Conservation (phyloP, 2,113 vertebrate species). For the Cinclus mexicanus region DNA sequence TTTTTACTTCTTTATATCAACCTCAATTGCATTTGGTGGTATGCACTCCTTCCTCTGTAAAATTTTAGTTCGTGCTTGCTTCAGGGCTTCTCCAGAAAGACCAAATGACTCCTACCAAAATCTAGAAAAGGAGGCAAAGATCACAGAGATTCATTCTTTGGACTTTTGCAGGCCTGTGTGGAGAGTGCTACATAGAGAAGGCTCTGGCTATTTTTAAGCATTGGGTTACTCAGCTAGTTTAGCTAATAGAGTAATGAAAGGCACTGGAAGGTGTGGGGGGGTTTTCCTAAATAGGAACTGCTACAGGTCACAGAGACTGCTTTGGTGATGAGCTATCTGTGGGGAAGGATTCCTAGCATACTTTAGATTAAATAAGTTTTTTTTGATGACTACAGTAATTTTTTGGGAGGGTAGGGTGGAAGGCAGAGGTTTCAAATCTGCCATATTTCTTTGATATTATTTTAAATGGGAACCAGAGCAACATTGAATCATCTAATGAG, state of each 20-base stretch:
- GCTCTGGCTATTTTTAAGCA: not conserved
- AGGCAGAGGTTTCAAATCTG: not conserved
- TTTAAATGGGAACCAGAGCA: not conserved
- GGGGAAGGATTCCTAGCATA: not conserved
- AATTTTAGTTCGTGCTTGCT: not conserved
- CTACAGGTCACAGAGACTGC: not conserved
- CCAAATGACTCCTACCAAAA: not conserved
- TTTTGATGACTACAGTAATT: not conserved
- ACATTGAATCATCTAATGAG: rapidly evolving
- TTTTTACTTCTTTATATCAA: not conserved
- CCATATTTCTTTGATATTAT: not conserved
- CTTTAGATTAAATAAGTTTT: not conserved
- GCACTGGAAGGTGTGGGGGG: not conserved
- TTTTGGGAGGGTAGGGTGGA: no score
- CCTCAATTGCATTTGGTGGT: not conserved
- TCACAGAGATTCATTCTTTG: not conserved
- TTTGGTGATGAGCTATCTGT: not conserved
- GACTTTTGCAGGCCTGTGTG: not conserved
- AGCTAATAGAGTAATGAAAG: not conserved
- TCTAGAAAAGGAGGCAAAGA: not conserved
- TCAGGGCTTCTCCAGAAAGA: not conserved
- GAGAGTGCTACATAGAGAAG: not conserved
- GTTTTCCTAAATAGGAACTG: not conserved
- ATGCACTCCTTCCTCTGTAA: not conserved
- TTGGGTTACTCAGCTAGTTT: not conserved